phyloP scores from a whole-genome alignment of 2,113 vertebrate genomes.

The Patagioenas fasciata region DNA sequence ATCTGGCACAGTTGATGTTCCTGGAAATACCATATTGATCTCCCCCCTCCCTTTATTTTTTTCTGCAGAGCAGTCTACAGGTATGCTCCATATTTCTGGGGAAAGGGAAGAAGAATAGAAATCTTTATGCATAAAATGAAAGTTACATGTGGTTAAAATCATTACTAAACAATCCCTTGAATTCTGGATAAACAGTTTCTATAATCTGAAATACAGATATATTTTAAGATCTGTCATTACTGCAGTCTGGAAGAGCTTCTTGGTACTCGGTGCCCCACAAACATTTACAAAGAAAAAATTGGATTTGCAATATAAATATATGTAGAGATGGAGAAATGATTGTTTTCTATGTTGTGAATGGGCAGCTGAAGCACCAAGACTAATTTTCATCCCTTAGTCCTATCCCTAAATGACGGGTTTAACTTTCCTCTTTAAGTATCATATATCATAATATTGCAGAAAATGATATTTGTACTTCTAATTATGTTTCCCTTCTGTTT shows the following conservation, averaged over 20 bases:
- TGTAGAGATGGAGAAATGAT: background rate
- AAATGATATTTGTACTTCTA: background rate
- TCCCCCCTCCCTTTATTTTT: background rate
- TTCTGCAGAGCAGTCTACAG: background rate
- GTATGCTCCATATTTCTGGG: background rate
- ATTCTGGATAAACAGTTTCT: background rate
- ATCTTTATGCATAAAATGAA: background rate
- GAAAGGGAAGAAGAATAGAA: background rate
- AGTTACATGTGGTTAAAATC: background rate
- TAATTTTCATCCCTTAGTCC: background rate
- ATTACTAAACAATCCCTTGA: background rate
- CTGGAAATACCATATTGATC: background rate
- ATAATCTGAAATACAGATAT: background rate
- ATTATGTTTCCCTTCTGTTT: background rate
- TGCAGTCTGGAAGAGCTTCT: background rate
- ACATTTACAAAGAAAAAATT: background rate
- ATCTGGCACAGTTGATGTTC: background rate
- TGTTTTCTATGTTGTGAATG: background rate
- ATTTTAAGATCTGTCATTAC: background rate
- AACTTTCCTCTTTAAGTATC: background rate
- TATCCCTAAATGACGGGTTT: background rate
- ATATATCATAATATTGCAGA: background rate
- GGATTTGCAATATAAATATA: background rate
- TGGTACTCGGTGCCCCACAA: background rate
- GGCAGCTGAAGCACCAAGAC: background rate